A percentile compares a stretch with the other conserved stretches of the same genome.
Conservation (phyloP, 2,113 vertebrate species). For the Cichladusa arquata region DNA sequence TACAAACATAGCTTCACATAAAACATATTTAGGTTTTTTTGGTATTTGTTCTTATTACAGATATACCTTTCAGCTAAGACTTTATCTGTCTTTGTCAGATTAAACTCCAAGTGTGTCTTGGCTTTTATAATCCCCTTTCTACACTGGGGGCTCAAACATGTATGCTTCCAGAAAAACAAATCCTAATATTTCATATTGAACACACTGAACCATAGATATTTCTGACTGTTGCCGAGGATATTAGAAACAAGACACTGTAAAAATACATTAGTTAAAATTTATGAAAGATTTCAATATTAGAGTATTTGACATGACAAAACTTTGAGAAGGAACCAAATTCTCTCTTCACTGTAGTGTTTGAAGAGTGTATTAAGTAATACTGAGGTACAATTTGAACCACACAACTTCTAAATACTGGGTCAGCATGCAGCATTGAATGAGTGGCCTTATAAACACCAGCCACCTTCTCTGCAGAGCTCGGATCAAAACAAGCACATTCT, state of each 20-base stretch:
- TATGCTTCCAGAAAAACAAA: background rate
- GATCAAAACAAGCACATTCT: background rate
- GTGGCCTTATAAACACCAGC: background rate
- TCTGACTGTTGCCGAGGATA: background rate
- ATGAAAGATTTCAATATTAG: background rate
- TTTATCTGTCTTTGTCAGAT: background rate
- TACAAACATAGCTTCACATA: background rate
- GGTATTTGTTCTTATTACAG: background rate
- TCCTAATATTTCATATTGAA: background rate
- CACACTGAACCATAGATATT: background rate
- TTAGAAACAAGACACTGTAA: background rate
- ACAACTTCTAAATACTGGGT: background rate
- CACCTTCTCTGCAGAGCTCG: background rate
- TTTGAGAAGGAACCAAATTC: background rate
- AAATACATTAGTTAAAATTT: background rate
- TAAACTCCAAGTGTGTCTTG: background rate
- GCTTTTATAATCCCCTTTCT: accelerated
- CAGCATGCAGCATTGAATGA: background rate
- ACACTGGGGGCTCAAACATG: accelerated
- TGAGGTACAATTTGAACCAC: background rate
- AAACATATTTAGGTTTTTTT: background rate
- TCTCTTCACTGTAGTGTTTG: background rate
- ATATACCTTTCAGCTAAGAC: background rate
- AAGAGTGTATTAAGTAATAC: background rate
- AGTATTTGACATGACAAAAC: background rate